phyloP scores from a whole-genome alignment of 2,888 invertebrate species.

The Andrena dorsata region DNA sequence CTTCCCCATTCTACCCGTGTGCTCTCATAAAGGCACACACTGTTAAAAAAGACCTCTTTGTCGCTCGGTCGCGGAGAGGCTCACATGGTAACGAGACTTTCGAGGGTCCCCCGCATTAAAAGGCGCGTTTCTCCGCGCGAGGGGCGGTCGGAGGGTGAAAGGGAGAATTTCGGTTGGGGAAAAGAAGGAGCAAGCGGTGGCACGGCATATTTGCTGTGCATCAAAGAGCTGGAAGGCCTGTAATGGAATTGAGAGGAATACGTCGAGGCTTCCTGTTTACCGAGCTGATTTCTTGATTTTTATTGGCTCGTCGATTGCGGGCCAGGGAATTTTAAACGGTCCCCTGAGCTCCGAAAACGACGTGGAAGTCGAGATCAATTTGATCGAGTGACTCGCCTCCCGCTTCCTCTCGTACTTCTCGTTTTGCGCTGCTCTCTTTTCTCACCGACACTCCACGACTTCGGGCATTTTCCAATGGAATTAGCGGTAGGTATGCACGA shows the following conservation, averaged over 20 bases:
- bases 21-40: conserved; percentile 60
- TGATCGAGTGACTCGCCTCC: conserved; percentile 1
- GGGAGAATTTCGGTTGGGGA: conserved; percentile 1
- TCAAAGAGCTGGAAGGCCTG: conserved; percentile 56
- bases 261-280: conserved; percentile 62
- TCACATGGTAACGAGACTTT: conserved; percentile 66
- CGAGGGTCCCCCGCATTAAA: conserved; percentile 61
- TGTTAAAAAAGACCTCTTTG: conserved; percentile 57
- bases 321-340: conserved; percentile 64
- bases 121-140: conserved; percentile 42
- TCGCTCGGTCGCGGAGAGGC: conserved; percentile 22
- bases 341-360: conserved; percentile 30
- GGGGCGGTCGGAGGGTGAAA: not conserved
- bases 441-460: not conserved
- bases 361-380: conserved; percentile 8
- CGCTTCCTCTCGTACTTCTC: not conserved
- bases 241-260: conserved; percentile 65
- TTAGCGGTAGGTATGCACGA: no score
- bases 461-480: not conserved
- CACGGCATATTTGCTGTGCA: conserved; percentile 66
- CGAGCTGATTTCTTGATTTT: conserved; percentile 69
- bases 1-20: conserved; percentile 37
- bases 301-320: conserved; percentile 63
- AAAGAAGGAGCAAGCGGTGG: conserved; percentile 30
- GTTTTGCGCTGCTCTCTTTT: not conserved